phyloP scores from a whole-genome alignment of 2,888 invertebrate species.

The Drosophila rubida region DNA sequence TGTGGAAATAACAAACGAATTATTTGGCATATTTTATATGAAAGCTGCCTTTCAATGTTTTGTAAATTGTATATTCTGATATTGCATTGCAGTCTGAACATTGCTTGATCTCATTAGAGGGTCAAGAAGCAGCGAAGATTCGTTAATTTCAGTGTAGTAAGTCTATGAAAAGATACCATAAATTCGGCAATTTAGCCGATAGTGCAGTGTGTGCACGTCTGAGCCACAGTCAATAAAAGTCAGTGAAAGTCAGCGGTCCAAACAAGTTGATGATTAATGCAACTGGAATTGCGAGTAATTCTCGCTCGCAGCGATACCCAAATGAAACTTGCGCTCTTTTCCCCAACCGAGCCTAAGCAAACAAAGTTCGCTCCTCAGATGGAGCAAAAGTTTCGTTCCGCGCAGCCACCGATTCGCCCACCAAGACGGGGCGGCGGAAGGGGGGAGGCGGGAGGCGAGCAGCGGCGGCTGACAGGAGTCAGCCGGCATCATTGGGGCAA shows the following conservation, averaged over 20 bases:
- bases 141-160: too few species aligned
- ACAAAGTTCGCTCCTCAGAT: conserved; percentile 45
- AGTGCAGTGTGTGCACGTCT: not conserved
- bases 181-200: too few species aligned
- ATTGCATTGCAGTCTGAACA: too few species aligned
- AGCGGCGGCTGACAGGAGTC: not conserved
- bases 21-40: too few species aligned
- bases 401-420: conserved; percentile 15
- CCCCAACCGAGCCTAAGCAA: conserved; percentile 1
- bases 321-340: conserved; percentile 52
- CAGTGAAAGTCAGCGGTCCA: conserved; percentile 52
- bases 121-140: too few species aligned
- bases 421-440: conserved; percentile 6
- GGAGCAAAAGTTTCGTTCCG: conserved; percentile 27
- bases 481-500: conserved; percentile 10
- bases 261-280: conserved; percentile 76
- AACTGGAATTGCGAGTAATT: conserved; percentile 62
- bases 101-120: too few species aligned
- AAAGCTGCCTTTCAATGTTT: too few species aligned
- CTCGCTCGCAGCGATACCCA: conserved; percentile 34
- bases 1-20: too few species aligned
- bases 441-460: not conserved
- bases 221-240: conserved; percentile 70
- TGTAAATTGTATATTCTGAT: too few species aligned
- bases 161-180: too few species aligned